Evolutionary conservation across 2,888 invertebrate genomes (phyloP), one percentile per base, ranked within the genome.

Genomic region (Drosophila pseudotalamancana): DNA sequence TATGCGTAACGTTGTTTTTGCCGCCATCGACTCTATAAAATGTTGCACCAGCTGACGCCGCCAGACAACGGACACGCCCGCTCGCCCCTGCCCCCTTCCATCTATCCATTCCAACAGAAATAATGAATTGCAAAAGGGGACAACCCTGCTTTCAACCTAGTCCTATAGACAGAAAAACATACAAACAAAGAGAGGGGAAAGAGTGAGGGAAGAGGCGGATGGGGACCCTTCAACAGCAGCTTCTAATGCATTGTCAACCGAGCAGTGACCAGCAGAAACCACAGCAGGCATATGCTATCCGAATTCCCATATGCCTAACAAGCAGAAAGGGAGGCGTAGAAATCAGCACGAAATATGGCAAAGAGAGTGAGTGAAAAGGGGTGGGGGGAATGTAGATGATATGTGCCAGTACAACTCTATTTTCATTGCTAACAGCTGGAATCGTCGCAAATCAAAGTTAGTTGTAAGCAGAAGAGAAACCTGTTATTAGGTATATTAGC

Each of bases 21-120:
- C 21, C 21, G 50, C 29, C 57, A 27, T 40, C 50, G 71, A 71
- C 64, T 78, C 72, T 65, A 82, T 68, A 50, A n/a, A n/a, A 77
- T 82, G 81, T 82, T 75, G 72, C 72, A 79, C 35, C 83, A 82
- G 81, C 79, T 82, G 81, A 77, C 86, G 79, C 60, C 21, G 12
- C 1, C 43, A 32, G 45, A 51, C 62, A 54, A 50, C 45, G 25
- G 25, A 51, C 64, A 59, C 42, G 27, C 39, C 56, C 48, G 4
- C 43, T n/a, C 1, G 6, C 3, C 1, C n/a, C 29, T 4, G 0
- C n/a, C n/a, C n/a, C n/a, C n/a, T 1, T 6, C 4, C 11, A 2
- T n/a, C 5, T 2, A 3, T 1, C 27, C n/a, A 6, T 42, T 6
- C 4, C n/a, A 45, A 34, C 48, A 16, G 46, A 42, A 59, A 63